phyloP scores from a whole-genome alignment of 2,888 invertebrate genomes.

The Mallateleia sp. region DNA sequence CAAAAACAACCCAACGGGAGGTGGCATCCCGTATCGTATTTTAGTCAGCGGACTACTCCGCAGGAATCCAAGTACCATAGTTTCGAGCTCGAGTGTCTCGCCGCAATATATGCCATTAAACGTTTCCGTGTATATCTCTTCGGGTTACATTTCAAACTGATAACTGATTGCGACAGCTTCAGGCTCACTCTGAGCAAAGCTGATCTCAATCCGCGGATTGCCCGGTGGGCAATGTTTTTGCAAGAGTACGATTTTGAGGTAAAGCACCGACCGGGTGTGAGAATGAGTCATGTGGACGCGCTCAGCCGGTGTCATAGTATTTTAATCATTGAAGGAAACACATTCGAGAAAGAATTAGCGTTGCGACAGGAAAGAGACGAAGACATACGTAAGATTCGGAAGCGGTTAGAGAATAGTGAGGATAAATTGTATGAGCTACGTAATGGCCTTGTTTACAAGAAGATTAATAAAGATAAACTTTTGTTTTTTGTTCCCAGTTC shows the following conservation, averaged over 20 bases:
- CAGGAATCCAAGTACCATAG: constrained; percentile 83
- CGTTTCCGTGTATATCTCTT: constrained; percentile 80
- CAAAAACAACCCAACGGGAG: constrained; percentile 80
- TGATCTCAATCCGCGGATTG: constrained; percentile 82
- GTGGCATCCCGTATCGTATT: constrained; percentile 81
- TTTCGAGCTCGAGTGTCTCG: constrained; percentile 83
- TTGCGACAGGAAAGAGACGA: constrained; percentile 68
- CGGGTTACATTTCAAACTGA: constrained; percentile 81
- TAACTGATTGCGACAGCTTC: constrained; percentile 82
- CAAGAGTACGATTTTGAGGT: constrained; percentile 69
- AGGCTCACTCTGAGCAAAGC: constrained; percentile 78
- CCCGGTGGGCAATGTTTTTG: constrained; percentile 75
- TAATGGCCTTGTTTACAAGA: constrained; percentile 76
- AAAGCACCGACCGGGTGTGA: constrained; percentile 63
- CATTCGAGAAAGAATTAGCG: constrained; percentile 70
- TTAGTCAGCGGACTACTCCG: constrained; percentile 81
- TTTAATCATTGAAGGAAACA: constrained; percentile 58
- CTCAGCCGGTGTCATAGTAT: constrained; percentile 27
- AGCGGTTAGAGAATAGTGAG: constrained; percentile 64
- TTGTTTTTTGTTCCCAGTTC: not conserved
- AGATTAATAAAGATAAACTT: constrained; percentile 34
- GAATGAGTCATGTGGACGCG: constrained; percentile 73
- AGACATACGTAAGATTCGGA: constrained; percentile 61
- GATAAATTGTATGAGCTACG: constrained; percentile 71
- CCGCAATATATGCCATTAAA: constrained; percentile 73